phyloP scores from a whole-genome alignment of 2,797 vertebrate species.

The Artibeus jamaicensis region DNA sequence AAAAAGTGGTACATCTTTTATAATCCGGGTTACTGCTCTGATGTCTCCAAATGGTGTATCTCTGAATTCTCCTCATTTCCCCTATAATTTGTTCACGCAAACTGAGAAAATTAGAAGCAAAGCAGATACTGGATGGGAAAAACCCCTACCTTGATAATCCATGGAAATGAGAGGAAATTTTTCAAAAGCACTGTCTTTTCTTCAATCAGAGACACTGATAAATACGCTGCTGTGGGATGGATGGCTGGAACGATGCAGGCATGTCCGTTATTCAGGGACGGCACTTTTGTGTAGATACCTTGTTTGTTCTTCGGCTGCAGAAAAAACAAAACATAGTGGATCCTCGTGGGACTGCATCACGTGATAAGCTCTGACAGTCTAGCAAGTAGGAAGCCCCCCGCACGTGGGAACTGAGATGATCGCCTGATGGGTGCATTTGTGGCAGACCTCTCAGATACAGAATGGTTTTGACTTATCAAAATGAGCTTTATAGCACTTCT shows the following conservation, averaged over 20 bases:
- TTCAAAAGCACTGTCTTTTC: background rate
- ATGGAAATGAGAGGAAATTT: background rate
- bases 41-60: background rate
- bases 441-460: background rate
- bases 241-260: background rate
- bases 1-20: background rate
- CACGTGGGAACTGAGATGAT: background rate
- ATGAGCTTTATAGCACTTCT: background rate
- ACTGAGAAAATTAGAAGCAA: constrained; percentile 10
- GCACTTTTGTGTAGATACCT: background rate
- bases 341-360: constrained; percentile 17
- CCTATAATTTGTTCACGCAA: background rate
- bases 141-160: background rate
- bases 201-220: background rate
- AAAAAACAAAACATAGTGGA: constrained; percentile 25
- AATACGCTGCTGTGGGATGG: background rate
- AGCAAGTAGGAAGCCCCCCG: accelerated
- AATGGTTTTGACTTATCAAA: background rate
- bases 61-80: background rate
- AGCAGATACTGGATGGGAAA: background rate
- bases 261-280: constrained; percentile 3
- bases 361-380: constrained; percentile 10
- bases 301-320: constrained; percentile 28
- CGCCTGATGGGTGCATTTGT: background rate
- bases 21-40: background rate